Evolutionary conservation across 1,140 invertebrate species (phyloP), one percentile per base, ranked within the genome.

Genomic region (Leptinotarsa defecta): DNA sequence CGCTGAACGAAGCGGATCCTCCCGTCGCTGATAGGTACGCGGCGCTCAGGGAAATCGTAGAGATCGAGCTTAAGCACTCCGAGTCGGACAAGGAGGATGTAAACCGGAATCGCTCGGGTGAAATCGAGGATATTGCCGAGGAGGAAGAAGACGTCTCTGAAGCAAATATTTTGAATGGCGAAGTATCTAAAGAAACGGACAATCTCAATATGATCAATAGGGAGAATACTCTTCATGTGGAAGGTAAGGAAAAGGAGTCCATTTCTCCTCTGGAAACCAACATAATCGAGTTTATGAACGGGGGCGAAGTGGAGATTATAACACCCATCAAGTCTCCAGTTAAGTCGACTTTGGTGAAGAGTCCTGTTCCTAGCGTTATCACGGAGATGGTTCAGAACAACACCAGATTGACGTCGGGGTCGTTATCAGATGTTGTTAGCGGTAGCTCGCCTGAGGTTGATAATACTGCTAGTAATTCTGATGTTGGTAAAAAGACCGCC

Each of bases 31-130:
- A 93, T 86, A 89, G 89, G 80, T 93, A 93, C 83, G 92, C 92
- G 0, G 92, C 92, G 0, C 83, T 92, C 68, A 82, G 92, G 52
- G 92, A 93, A 82, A 92, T 93, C 24, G 91, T 90, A 71, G 87
- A 78, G 88, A 89, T 20, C 48, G 82, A 84, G 77, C 72, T 83
- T 13, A 77, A 78, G 43, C 74, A 79, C 22, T 74, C 73, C 13
- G 81, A 80, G 63, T 62, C 70, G 63, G 74, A 76, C 17, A 79
- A 71, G 62, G 76, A 76, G n/a, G 79, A 82, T 27, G 71, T 75
- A 71, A 80, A 80, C 63, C 34, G 75, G 27, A 77, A 81, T 24
- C 68, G 68, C 11, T 19, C 57, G 4, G 20, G 17, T 24, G 72
- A 76, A 89, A 90, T 77, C 87, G 89, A 75, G 17, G 82, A 87